phyloP scores from a whole-genome alignment of 1,140 invertebrate species.

The Oncopodura yosiiana region DNA sequence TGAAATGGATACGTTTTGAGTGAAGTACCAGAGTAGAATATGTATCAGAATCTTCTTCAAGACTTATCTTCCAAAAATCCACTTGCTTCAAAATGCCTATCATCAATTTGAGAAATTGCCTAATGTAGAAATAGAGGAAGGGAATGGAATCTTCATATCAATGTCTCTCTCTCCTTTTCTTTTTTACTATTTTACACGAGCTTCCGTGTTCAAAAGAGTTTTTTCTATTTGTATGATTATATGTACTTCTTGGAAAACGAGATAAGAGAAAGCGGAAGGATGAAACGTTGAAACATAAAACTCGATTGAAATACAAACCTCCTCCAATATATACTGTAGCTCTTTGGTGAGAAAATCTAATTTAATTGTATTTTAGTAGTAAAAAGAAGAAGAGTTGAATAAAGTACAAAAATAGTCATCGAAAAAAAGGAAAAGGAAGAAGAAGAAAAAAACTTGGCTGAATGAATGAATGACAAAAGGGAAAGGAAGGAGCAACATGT shows the following conservation, averaged over 20 bases:
- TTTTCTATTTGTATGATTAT: no score
- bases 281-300: conserved; percentile 25
- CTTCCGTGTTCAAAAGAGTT: background rate
- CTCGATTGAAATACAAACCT: background rate
- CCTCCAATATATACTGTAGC: background rate
- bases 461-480: no score
- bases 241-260: no score
- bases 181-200: background rate
- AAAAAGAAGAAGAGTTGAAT: no score
- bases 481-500: no score
- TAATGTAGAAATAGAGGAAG: conserved; percentile 12
- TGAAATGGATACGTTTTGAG: conserved; percentile 25
- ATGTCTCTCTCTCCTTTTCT: background rate
- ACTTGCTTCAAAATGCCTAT: conserved; percentile 15
- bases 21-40: conserved; percentile 2
- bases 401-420: no score
- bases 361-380: conserved; percentile 14
- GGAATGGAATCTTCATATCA: background rate
- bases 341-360: conserved; percentile 19
- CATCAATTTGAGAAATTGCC: conserved; percentile 35
- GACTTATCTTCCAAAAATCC: background rate
- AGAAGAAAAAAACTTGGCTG: no score
- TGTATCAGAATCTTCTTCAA: conserved; percentile 22
- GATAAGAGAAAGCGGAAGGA: no score
- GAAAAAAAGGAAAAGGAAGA: no score